Evolutionary conservation across 1,140 invertebrate genomes (phyloP), one percentile per base, ranked within the genome.

Genomic region (Marisa cornuarietis): DNA sequence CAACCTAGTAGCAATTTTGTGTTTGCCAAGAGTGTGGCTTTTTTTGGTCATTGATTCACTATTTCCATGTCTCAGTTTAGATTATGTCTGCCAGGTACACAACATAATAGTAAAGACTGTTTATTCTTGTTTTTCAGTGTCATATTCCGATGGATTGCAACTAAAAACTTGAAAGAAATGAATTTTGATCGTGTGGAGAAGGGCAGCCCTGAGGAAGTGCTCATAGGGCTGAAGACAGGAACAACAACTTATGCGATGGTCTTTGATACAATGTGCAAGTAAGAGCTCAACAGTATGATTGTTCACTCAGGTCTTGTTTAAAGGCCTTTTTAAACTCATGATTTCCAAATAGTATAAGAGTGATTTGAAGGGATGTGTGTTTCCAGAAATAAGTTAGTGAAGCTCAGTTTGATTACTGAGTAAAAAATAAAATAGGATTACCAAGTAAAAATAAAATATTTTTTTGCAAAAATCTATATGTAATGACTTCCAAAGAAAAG

Each of bases 211-310:
- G 91, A 91, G 71, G 90, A 91, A 76, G 90, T 91, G 31, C 83
- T 91, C 13, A 88, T 91, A 85, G 88, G 88, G 49, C 81, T 91
- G 69, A 90, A 90, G 76, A 88, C 87, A 42, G 91, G 91, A n/a
- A 88, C 87, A 71, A 90, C 89, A 22, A 91, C 90, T 61, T 91
- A 91, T 79, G 91, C 91, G n/a, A 89, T 90, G 85, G 88, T 91
- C 26, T 91, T 90, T 84, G 89, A 91, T 75, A 91, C 87, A 16
- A 88, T 91, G 83, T 91, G 91, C 90, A 90, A 88, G 90, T 91
- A 80, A 81, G 88, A 85, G 54, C 11, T 58, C 54, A 58, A 58
- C 16, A 18, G 54, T 58, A 8, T 58, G 4, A 14, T 58, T 58
- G 54, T 54, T n/a, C n/a, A n/a, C n/a, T n/a, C n/a, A n/a, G n/a